Evolutionary conservation across 2,113 vertebrate genomes (phyloP), one percentile per base, ranked within the genome.

Genomic region (Cyrtonyx montezumae): DNA sequence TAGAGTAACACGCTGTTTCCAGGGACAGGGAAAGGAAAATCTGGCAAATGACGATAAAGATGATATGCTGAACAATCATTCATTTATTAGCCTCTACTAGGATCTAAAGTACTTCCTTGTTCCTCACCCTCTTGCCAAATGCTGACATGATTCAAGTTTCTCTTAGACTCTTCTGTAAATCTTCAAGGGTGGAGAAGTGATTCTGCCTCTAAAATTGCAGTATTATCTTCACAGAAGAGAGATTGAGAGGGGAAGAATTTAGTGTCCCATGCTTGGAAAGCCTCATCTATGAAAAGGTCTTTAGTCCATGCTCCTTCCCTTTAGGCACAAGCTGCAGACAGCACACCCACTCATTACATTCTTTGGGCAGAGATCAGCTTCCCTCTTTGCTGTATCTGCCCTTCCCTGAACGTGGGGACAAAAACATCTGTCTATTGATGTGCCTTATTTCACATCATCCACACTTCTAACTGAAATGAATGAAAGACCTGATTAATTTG

Each of bases 11-110:
- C 79, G 56, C 46, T 3, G 7, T 90, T 91, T 90, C 58, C 36
- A 78, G 23, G 18, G 61, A 51, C 15, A 94, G 43, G 59, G 71
- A 75, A 86, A 88, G 49, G 76, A 90, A 93, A 95, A 88, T 88
- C 76, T 90, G 68, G 42, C 37, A 91, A 96, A 88, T 68, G 26
- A 67, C 1, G 18, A 55, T 67, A 90, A 79, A 94, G 67, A 79
- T 79, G 81, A 73, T 87, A 66, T 8, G 20, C 49, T 49, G 48
- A 88, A 84, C 58, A 87, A 79, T 66, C n/a, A 55, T 58, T 91
- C 79, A 46, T 69, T 87, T 93, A 58, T 91, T 84, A 82, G 37
- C 16, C 53, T 15, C 48, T 62, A 42, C 16, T n/a, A 42, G 30
- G 34, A 49, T 67, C 30, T 90, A 37, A 90, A 87, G 25, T 32